Base-by-base conservation (phyloP, 2,888 invertebrate genomes). In the Lypha dubia region DNA sequence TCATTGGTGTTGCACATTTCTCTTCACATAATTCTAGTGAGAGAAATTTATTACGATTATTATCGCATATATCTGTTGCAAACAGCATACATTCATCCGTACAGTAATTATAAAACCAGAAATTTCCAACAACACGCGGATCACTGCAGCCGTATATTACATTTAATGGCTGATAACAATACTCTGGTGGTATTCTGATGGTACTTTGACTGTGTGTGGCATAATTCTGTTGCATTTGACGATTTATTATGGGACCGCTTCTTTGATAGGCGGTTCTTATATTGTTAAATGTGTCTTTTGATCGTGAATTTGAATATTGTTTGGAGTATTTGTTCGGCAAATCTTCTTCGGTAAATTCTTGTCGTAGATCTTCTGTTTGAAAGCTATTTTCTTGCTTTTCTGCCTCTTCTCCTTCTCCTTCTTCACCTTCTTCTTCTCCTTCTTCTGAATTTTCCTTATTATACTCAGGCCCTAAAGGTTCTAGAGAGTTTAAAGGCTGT, bases 41-140 rank as follows among this genome's bases (percentile, higher is more conserved):
- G 20, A 46, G 87, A 49, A 89, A 90, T 70, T 90, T 90, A 79
- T 90, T 90, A 0, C 82, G 56, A 79, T 91, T 90, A 6, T 86
- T 88, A 87, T 90, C 90, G 60, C 90, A 90, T 0, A 83, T 76
- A 87, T 89, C 89, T 3, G 88, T 87, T 0, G 90, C 87, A 76
- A 84, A 90, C 0, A 90, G 46, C 90, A 90, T 90, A 77, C 90
- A 90, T 17, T 89, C 88, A 73, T 91, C 88, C 3, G 82, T 65
- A 63, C 90, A 90, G 63, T 88, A 89, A 76, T 90, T 91, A 51
- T 90, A 91, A 77, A 90, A 90, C 90, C 91, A 90, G 60, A 87
- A 90, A 62, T 90, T 89, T 0, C 87, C 95, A 77, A 95, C 80
- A 3, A 87, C 86, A 9, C 86, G 87, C 11, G 86, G 83, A 77